These are phyloP conservation scores for Gouania willdenowi DNA, from an alignment of 2,797 vertebrate genomes.

Conservation along the genomic window DNA sequence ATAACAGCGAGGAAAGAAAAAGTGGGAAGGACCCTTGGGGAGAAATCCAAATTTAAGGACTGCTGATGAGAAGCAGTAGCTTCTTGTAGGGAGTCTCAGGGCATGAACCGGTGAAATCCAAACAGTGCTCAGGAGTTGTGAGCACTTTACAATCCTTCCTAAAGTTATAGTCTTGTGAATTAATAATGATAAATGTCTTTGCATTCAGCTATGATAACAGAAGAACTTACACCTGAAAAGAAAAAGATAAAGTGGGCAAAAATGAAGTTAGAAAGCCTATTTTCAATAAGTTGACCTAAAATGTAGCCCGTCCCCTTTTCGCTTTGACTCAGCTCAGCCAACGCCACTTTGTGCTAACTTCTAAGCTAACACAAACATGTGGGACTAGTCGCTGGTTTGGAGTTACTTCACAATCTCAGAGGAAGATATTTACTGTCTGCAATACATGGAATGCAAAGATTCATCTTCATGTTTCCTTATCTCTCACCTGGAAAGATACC, in stretches of 20 bases:
- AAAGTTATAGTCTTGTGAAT: conserved; percentile 39
- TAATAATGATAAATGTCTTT: conserved; percentile 34
- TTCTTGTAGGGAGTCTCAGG: background rate
- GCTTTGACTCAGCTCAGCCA: background rate
- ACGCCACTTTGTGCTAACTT: background rate
- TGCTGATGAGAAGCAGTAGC: conserved; percentile 1
- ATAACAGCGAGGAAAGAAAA: conserved; percentile 21
- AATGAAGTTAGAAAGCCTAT: accelerated
- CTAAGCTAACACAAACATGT: too few relatives aligned
- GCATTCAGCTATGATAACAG: conserved; percentile 71
- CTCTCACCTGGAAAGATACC: too few relatives aligned
- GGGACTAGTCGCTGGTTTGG: too few relatives aligned
- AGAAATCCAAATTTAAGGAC: background rate
- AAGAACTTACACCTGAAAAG: background rate
- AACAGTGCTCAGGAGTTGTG: background rate
- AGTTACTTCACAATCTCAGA: too few relatives aligned
- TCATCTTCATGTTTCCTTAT: too few relatives aligned
- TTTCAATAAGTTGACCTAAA: too few relatives aligned
- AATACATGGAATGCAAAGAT: too few relatives aligned
- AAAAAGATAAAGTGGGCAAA: conserved; percentile 1
- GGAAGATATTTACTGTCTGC: too few relatives aligned
- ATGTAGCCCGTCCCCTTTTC: too few relatives aligned
- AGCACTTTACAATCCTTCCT: background rate
- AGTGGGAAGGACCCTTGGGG: background rate
- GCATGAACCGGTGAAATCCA: background rate